Base-by-base conservation (phyloP, 37 sponge, comb jelly and placozoan species). In the Lycopodina hypogea region DNA sequence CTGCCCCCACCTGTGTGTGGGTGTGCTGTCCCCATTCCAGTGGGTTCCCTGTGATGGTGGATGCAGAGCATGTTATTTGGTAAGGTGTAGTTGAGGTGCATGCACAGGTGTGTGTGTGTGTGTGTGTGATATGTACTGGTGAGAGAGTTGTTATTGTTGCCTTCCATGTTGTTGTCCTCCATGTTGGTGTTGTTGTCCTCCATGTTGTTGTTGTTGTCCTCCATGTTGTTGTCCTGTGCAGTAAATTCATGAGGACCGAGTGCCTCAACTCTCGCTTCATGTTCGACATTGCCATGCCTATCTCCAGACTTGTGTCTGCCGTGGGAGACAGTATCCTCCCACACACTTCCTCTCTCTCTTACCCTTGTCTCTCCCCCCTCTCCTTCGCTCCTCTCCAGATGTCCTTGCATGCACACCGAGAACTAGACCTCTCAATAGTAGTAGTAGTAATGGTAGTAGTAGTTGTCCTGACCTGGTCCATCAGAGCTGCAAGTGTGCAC, bases 161-260 rank as follows among this genome's bases (percentile, higher is more conserved):
- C 55, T 12, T 53, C 55, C 17, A 17, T n/a, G n/a, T n/a, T n/a
- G n/a, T 26, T 59, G 15, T 17, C 4, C 12, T 6, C 53, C 17
- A 12, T 53, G 55, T 53, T 17, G 12, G 55, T 39, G 41, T 45
- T 45, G 22, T 60, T 38, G 32, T 17, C 55, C 17, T 53, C 55
- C 17, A 17, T n/a, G n/a, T n/a, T n/a, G n/a, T 69, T 39, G 41
- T 45, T 45, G 22, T 17, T 53, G 55, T 53, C 19, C 48, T 68
- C n/a, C n/a, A n/a, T n/a, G 42, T 26, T 78, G n/a, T 26, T 59
- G 15, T 17, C 4, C 12, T 6, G 23, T 71, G 34, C 69, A 96
- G 96, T 68, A 95, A 93, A 67, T 98, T 98, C 61, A 95, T 98
- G 96, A 79, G 99, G 45, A 95, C 96, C 0, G 99, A 98, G 67